These are phyloP conservation scores for Hyphantria cunea DNA, from an alignment of 1,140 invertebrate genomes.

Conservation along the genomic window DNA sequence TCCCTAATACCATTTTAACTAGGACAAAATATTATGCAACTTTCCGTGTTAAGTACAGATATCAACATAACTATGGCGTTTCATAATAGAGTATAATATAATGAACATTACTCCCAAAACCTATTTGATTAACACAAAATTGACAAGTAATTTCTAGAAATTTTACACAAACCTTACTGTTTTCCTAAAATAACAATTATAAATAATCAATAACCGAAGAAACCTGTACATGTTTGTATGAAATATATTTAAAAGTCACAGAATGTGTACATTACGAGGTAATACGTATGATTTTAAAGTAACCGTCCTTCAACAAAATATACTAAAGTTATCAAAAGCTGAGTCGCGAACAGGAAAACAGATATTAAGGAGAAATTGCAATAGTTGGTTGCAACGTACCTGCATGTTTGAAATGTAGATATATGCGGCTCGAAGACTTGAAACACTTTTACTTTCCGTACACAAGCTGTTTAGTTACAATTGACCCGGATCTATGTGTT, in stretches of 20 bases:
- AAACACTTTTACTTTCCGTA: conserved; percentile 60
- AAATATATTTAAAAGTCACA: background rate
- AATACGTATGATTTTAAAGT: conserved; percentile 8
- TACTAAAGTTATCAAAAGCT: conserved; percentile 21
- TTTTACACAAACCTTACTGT: background rate
- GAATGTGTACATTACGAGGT: too few species aligned
- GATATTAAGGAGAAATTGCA: conserved; percentile 35
- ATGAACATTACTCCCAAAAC: background rate
- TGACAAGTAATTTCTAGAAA: background rate
- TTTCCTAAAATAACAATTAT: too few species aligned
- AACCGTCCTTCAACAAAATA: conserved; percentile 16
- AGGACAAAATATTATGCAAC: conserved; percentile 24
- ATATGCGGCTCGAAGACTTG: conserved; percentile 6
- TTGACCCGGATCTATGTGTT: conserved; percentile 56
- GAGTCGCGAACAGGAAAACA: conserved; percentile 21
- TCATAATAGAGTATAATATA: conserved; percentile 7
- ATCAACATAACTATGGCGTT: background rate
- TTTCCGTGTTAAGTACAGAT: conserved; percentile 1
- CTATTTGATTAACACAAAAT: too few species aligned
- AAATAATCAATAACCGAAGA: too few species aligned
- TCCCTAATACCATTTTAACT: conserved; percentile 27
- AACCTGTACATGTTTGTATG: background rate
- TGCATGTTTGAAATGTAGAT: conserved; percentile 44
- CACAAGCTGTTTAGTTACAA: conserved; percentile 39
- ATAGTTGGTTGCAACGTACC: conserved; percentile 41